Base-by-base conservation (phyloP, 23 tunicate species). In the Aplidium turbinatum region DNA sequence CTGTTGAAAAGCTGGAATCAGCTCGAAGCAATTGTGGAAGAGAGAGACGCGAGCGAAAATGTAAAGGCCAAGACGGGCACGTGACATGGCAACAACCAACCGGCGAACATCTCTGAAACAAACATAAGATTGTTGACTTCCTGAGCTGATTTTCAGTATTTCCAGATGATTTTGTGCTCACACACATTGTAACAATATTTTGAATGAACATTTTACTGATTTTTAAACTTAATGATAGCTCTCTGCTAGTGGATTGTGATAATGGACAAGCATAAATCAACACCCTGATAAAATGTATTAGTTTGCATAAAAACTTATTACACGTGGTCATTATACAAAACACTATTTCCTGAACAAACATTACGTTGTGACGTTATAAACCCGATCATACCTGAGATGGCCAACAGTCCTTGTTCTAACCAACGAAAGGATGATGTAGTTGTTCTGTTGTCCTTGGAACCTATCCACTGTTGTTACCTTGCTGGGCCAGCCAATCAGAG, bases 391-490 rank as follows among this genome's bases (percentile, higher is more conserved):
- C 91, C 96, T 80, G 28, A 95, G 38, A 66, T 95, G 99, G 4
- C 99, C 99, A 27, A 95, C 99, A 36, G 82, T 79, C 34, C 79
- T 84, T 6, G 99, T 95, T 36, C 99, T 58, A 16, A 95, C 99
- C 34, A 95, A 84, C 3, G 99, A 95, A 32, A 95, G 96, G 33
- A 95, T 67, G 33, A 95, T 89, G 85, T 89, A 95, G 85, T 95
- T 82, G 67, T 95, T 95, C 51, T 95, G 99, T 61, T 95, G 99
- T 63, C 99, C 99, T 63, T 95, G 99, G 61, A 83, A 95, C 21
- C 96, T 71, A 54, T 95, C 99, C n/a, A 95, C 99, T 3, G 99
- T 95, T 23, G 99, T 95, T 30, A 95, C 76, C 76, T 95, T 95
- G 57, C 81, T 86, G 0, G 99, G 99, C 84, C 87, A 68, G 1